Evolutionary conservation across 37 sponge, comb jelly and placozoan species (phyloP).

Genomic region (Haliclona indistincta): DNA sequence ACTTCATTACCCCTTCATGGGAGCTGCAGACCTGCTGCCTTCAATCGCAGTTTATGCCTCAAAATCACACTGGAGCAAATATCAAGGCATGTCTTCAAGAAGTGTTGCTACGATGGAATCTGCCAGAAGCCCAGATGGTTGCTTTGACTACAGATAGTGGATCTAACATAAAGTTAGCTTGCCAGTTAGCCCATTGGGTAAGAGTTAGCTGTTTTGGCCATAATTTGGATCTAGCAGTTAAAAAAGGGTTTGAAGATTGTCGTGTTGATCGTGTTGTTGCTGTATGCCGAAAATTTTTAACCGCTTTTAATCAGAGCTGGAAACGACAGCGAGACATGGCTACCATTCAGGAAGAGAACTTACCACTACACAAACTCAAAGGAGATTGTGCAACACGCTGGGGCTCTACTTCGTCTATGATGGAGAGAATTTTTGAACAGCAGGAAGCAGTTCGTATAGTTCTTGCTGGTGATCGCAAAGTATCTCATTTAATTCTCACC

Average conservation of each 20-base stretch:
- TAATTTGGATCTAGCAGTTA: slow-evolving; percentile 37
- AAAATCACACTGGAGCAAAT: slow-evolving; percentile 20
- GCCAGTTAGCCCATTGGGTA: not conserved
- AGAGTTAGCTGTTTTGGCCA: slow-evolving; percentile 36
- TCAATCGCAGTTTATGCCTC: slow-evolving; percentile 23
- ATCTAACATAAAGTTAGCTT: slow-evolving; percentile 13
- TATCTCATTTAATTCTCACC: slow-evolving; percentile 11
- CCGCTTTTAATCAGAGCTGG: slow-evolving; percentile 30
- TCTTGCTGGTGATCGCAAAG: slow-evolving; percentile 1
- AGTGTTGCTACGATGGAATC: slow-evolving; percentile 16
- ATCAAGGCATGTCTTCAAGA: slow-evolving; percentile 8
- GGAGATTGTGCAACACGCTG: slow-evolving; percentile 8
- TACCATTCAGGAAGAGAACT: not conserved
- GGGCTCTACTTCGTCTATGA: slow-evolving; percentile 35
- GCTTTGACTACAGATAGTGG: slow-evolving; percentile 35
- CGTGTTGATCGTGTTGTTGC: slow-evolving; percentile 18
- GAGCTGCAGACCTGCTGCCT: slow-evolving; percentile 17
- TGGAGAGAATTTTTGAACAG: slow-evolving; percentile 25
- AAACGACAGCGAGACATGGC: slow-evolving; percentile 1
- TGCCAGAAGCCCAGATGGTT: not conserved
- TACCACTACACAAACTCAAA: not conserved
- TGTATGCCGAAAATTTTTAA: slow-evolving; percentile 18
- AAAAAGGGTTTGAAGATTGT: slow-evolving; percentile 17
- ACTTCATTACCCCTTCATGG: slow-evolving; percentile 18
- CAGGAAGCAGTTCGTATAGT: slow-evolving; percentile 11